These are phyloP conservation scores for Euwallacea fornicatus DNA, from an alignment of 1,140 invertebrate genomes.

Conservation along the genomic window DNA sequence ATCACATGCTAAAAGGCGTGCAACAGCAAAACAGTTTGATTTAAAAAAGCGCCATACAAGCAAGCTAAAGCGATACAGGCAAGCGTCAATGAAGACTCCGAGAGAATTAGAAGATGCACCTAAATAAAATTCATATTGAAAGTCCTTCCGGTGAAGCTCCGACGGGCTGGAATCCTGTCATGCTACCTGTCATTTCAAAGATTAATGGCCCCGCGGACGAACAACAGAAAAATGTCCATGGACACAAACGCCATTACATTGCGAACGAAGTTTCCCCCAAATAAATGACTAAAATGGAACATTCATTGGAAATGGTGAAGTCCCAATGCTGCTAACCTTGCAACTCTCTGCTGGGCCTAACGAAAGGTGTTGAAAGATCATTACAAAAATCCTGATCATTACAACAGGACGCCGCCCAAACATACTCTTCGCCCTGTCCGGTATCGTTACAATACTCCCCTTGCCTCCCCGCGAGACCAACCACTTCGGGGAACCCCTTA, in stretches of 20 bases:
- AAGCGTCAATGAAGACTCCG: too few species aligned
- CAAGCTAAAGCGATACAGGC: too few species aligned
- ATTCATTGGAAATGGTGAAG: neutral
- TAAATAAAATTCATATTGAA: too few species aligned
- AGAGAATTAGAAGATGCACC: too few species aligned
- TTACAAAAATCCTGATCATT: slow-evolving; percentile 47
- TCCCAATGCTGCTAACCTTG: slow-evolving; percentile 36
- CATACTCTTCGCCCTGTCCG: slow-evolving; percentile 7
- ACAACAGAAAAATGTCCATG: slow-evolving; percentile 10
- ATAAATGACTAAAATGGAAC: slow-evolving; percentile 1
- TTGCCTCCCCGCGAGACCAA: slow-evolving; percentile 27
- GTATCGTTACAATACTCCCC: slow-evolving; percentile 44
- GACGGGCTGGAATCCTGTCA: too few species aligned
- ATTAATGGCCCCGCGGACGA: neutral
- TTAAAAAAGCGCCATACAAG: too few species aligned
- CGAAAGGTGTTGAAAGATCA: slow-evolving; percentile 20
- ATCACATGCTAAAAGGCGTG: too few species aligned
- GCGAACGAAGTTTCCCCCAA: slow-evolving; percentile 4
- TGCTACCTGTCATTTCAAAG: too few species aligned
- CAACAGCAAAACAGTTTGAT: too few species aligned
- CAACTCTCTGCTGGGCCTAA: slow-evolving; percentile 2
- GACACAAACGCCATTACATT: neutral
- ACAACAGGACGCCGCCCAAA: slow-evolving; percentile 44
- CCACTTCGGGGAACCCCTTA: slow-evolving; percentile 40
- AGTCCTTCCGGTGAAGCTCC: too few species aligned